Percentiles rank a stretch among this genome's conserved stretches.
Conservation (phyloP, 1,140 invertebrate genomes). For the Homalodisca vitripennis region DNA sequence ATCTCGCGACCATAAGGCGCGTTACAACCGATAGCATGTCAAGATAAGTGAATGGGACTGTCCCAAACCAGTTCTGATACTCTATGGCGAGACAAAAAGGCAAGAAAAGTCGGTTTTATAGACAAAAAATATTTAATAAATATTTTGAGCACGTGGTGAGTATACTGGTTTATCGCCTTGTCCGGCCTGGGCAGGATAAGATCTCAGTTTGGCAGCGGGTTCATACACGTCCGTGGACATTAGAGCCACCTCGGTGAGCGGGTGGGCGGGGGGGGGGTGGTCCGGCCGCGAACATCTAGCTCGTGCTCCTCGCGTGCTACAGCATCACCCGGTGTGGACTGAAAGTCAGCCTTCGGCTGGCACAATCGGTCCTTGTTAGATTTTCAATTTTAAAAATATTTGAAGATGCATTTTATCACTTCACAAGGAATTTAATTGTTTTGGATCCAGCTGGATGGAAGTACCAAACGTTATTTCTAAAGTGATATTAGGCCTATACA, state of each 20-base stretch:
- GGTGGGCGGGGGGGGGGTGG: not conserved
- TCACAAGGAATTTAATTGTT: no score
- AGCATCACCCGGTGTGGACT: no score
- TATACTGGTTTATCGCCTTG: not conserved
- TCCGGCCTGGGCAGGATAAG: not conserved
- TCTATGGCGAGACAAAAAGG: not conserved
- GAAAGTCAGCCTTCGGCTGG: no score
- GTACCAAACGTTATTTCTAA: no score
- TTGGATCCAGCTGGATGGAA: no score
- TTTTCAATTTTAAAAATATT: no score
- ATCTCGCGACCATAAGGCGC: not conserved
- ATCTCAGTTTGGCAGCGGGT: not conserved
- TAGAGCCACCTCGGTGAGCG: not conserved
- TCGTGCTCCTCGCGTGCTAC: no score
- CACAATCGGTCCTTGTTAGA: no score
- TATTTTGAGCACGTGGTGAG: conserved; percentile 19
- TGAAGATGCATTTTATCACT: no score
- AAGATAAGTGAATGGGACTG: not conserved
- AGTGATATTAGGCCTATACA: no score
- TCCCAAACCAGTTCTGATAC: conserved; percentile 9
- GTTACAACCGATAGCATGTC: conserved; percentile 12
- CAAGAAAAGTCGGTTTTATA: conserved; percentile 3
- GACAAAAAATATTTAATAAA: conserved; percentile 21
- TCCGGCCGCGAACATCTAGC: not conserved
- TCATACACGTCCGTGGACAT: not conserved